These are phyloP conservation scores for Cyanoliseus patagonus DNA, from an alignment of 2,113 vertebrate genomes.

Conservation along the genomic window DNA sequence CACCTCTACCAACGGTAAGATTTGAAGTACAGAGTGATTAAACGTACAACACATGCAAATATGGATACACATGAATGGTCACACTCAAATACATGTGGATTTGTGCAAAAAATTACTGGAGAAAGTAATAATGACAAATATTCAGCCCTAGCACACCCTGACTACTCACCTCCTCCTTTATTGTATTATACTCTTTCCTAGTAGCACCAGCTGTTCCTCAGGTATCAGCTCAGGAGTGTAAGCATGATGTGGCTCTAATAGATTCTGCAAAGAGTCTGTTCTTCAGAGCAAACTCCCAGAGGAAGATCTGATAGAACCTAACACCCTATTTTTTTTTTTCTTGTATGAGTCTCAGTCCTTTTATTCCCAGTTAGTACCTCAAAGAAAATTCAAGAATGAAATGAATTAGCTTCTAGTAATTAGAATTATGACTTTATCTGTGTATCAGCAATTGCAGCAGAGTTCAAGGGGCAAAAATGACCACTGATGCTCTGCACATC, in stretches of 20 bases:
- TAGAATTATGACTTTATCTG: not conserved
- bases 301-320: not conserved
- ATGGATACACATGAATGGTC: rapidly evolving
- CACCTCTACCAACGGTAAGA: not conserved
- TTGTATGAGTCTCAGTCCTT: not conserved
- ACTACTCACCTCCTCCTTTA: not conserved
- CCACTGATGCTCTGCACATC: not conserved
- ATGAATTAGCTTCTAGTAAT: conserved; percentile 30
- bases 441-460: not conserved
- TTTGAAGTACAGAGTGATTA: not conserved
- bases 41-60: rapidly evolving
- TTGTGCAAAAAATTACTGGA: not conserved
- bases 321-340: not conserved
- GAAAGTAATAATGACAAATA: not conserved
- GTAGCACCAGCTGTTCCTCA: not conserved
- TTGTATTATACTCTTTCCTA: not conserved
- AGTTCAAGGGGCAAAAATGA: conserved; percentile 20
- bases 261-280: not conserved
- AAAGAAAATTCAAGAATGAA: conserved; percentile 23
- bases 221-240: not conserved
- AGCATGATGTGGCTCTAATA: not conserved
- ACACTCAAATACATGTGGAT: not conserved
- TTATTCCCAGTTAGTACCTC: conserved; percentile 31
- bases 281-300: not conserved
- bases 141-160: not conserved